Base-by-base conservation (phyloP, 92 coral and sea anemone species). In the Parazoanthus darwini region DNA sequence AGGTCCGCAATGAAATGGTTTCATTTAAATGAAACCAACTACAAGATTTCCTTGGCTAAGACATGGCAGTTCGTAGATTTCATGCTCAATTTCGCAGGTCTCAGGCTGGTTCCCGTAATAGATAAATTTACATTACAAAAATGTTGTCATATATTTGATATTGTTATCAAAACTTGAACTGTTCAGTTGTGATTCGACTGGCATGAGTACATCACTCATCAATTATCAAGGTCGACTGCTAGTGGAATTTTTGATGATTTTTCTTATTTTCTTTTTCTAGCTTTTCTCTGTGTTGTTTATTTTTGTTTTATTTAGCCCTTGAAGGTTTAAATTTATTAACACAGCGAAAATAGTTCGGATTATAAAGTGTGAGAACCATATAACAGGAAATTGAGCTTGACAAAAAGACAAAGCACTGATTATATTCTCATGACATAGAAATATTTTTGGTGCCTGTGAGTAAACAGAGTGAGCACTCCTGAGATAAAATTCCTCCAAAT, bases 281-380 rank as follows among this genome's bases (percentile, higher is more conserved):
- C 42, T 84, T 36, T 58, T 23, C 36, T 26, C 75, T 58, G 48
- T 58, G 85, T 58, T 37, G 87, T 84, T 71, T 46, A 84, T 70
- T 84, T 84, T 84, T 71, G 87, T 84, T 70, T 84, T 84, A 84
- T 44, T 46, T 70, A 29, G 25, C 78, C 44, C 87, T 70, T 70
- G 78, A 84, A 71, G 87, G 50, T 71, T 71, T 84, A 84, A 84
- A 25, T 71, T 84, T 84, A 26, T 84, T 84, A 84, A 71, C 87
- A 79, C 59, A 79, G 39, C 63, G 81, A 79, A 79, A n/a, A 84
- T 56, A 71, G 87, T 84, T 84, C 29, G 67, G 9, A 7, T 84
- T 84, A 84, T 84, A 29, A 72, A 84, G 79, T 70, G 87, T 70
- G 87, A 84, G 86, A 71, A 46, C 46, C 78, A 13, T 26, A 70